These are phyloP conservation scores for Psittacula derbiana DNA, from an alignment of 2,797 vertebrate species.

Conservation along the genomic window DNA sequence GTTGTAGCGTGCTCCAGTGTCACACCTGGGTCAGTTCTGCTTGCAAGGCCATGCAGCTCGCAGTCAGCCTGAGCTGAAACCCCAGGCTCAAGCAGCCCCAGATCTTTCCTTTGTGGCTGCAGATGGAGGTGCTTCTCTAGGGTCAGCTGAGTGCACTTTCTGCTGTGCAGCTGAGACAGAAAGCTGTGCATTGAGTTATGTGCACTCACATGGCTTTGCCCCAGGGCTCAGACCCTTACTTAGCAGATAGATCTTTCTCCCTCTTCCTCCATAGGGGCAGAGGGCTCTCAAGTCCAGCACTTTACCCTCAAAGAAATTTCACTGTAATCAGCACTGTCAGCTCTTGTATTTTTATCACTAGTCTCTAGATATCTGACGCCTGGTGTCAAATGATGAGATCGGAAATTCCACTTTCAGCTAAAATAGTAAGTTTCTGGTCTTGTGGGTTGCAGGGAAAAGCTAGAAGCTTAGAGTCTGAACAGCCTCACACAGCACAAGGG, in stretches of 20 bases:
- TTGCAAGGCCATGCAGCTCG: background rate
- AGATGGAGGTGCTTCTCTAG: background rate
- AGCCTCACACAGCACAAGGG: background rate
- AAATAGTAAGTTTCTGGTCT: background rate
- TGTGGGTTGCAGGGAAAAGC: background rate
- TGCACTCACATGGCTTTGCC: background rate
- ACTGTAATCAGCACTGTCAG: background rate
- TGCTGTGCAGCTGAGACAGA: background rate
- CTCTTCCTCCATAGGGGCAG: background rate
- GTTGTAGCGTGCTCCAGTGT: background rate
- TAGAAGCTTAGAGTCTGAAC: background rate
- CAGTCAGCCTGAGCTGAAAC: background rate
- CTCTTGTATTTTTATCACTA: background rate
- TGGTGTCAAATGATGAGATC: background rate
- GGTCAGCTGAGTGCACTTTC: background rate
- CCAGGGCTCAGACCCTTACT: background rate
- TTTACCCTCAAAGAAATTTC: background rate
- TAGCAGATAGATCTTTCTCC: background rate
- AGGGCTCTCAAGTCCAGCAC: background rate
- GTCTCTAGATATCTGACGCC: background rate
- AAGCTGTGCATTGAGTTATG: background rate
- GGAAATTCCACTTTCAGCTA: background rate
- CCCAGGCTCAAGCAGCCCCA: background rate
- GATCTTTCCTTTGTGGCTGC: background rate
- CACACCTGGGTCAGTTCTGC: background rate